Conservation (phyloP, 2,113 vertebrate genomes). For the Gnathonemus echidnorhynchus region DNA sequence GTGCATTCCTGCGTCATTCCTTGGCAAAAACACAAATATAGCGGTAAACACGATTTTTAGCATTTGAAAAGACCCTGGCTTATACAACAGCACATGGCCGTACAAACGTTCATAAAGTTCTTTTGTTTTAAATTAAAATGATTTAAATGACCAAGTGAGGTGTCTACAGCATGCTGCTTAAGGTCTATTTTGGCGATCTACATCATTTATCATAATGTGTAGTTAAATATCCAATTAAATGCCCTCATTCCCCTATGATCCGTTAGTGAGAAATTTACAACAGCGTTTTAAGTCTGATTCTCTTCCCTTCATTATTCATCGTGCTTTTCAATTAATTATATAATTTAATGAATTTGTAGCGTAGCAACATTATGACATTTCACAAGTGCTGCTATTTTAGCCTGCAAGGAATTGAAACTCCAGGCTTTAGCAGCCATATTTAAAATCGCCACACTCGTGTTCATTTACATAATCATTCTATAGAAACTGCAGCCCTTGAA, state of each 20-base stretch:
- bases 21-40: neutral
- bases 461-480: neutral
- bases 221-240: conserved; percentile 5
- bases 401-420: neutral
- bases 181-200: neutral
- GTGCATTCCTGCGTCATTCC: neutral
- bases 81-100: neutral
- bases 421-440: neutral
- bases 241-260: neutral
- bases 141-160: neutral
- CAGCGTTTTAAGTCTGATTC: neutral
- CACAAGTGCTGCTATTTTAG: neutral
- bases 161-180: neutral
- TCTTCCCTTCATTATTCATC: neutral
- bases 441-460: neutral
- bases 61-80: neutral
- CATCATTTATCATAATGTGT: neutral
- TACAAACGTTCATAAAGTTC: neutral
- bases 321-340: neutral
- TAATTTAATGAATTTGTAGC: neutral
- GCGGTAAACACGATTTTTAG: neutral
- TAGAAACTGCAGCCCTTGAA: neutral
- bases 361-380: neutral
- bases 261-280: neutral
- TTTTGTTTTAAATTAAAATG: neutral